Percentiles rank a stretch among this genome's conserved stretches.
Conservation (phyloP, 2,797 vertebrate genomes). For the Taenioides sp. region DNA sequence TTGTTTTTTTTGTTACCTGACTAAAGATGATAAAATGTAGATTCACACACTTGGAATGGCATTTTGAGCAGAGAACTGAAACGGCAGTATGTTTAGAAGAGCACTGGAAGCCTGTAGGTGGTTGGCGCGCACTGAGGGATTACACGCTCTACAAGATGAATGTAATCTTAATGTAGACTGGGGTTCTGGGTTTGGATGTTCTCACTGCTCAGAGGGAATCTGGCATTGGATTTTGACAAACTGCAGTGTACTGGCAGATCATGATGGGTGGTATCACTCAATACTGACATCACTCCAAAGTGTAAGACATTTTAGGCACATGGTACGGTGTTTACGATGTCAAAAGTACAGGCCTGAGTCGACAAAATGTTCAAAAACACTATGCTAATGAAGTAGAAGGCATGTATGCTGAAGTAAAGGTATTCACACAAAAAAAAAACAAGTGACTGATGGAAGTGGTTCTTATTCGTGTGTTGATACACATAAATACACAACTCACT, state of each 20-base stretch:
- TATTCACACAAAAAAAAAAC: neutral
- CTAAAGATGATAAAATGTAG: constrained; percentile 2
- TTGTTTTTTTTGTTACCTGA: neutral
- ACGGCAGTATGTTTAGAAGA: constrained; percentile 39
- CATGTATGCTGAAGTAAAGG: neutral
- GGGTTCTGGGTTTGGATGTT: constrained; percentile 32
- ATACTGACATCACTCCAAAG: constrained; percentile 32
- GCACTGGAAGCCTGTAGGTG: constrained; percentile 29
- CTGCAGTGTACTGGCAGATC: neutral
- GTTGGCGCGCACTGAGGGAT: constrained; percentile 42
- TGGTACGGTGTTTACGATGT: neutral
- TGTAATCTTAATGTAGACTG: constrained; percentile 19
- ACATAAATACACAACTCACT: neutral
- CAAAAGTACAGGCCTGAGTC: neutral
- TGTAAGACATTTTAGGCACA: constrained; percentile 13
- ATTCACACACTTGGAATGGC: constrained; percentile 5
- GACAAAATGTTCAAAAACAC: neutral
- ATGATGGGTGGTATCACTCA: constrained; percentile 19
- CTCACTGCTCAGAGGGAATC: constrained; percentile 16
- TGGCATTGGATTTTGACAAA: constrained; percentile 30
- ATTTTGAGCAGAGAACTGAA: constrained; percentile 24
- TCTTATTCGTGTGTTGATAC: neutral
- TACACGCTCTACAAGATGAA: constrained; percentile 42
- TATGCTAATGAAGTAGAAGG: neutral
- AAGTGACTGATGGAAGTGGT: neutral